Evolutionary conservation across 2,888 invertebrate genomes (phyloP).

Genomic region (Gymnoscelis rufifasciata): DNA sequence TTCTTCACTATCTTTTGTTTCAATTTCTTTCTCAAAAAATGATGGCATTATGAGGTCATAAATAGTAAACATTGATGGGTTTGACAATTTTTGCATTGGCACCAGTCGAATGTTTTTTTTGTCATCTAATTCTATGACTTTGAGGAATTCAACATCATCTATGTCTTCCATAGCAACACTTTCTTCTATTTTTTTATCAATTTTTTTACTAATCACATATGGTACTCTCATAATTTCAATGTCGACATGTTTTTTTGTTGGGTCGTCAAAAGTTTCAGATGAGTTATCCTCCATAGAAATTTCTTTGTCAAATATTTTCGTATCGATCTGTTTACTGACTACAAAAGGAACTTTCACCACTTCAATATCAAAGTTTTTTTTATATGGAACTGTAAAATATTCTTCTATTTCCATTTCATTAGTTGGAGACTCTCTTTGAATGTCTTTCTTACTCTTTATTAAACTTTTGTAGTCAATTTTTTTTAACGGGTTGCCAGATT

Average conservation of each 20-base stretch:
- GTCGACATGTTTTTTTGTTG: not conserved
- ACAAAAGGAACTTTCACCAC: constrained; percentile 4
- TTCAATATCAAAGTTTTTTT: constrained; percentile 4
- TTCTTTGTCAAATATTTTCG: not conserved
- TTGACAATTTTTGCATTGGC: constrained; percentile 5
- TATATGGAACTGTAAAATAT: not conserved
- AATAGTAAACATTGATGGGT: constrained; percentile 14
- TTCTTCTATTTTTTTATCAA: not conserved
- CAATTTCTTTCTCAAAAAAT: constrained; percentile 9
- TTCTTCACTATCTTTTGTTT: not conserved
- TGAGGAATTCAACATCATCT: constrained; percentile 5
- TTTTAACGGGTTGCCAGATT: constrained; percentile 14
- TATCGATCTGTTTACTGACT: not conserved
- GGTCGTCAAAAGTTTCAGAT: no score
- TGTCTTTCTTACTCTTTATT: constrained; percentile 7
- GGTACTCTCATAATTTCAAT: constrained; percentile 6
- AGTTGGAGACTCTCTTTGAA: not conserved
- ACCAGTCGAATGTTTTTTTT: constrained; percentile 8
- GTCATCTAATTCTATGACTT: constrained; percentile 7
- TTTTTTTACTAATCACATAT: not conserved
- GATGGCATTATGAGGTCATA: constrained; percentile 18
- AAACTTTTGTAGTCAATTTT: constrained; percentile 19
- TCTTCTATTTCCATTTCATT: not conserved
- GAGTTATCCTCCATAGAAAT: no score
- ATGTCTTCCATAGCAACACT: not conserved